Conservation (phyloP, 2,888 invertebrate species). For the Drosophila buzzatii region DNA sequence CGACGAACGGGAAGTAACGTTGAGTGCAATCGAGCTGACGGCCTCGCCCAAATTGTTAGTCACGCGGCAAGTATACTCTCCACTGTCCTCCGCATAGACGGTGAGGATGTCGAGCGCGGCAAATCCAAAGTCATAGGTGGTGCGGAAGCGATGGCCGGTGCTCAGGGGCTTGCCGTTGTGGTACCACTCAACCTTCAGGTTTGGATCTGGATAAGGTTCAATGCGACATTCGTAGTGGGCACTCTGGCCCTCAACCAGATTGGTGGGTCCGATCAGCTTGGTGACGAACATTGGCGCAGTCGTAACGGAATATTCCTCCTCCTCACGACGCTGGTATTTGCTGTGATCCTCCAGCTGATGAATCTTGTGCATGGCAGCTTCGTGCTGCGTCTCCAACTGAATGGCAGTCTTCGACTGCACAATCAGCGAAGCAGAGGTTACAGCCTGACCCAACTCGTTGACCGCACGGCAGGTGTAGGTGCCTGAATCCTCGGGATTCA, state of each 20-base stretch:
- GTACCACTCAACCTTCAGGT: conserved; percentile 96
- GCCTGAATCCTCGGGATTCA: conserved; percentile 97
- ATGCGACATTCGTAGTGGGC: conserved; percentile 97
- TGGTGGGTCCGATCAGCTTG: conserved; percentile 94
- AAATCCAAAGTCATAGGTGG: conserved; percentile 98
- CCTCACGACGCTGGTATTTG: conserved; percentile 92
- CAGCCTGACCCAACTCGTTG: conserved; percentile 97
- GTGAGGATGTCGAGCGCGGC: conserved; percentile 97
- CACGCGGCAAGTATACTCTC: conserved; percentile 95
- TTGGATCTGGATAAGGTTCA: conserved; percentile 95
- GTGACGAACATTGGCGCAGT: conserved; percentile 94
- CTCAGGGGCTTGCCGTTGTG: conserved; percentile 95
- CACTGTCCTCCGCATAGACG: conserved; percentile 97
- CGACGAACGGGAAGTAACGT: conserved; percentile 92
- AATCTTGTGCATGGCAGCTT: conserved; percentile 94
- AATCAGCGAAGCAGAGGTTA: conserved; percentile 95
- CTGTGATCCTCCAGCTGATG: conserved; percentile 93
- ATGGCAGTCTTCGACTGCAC: conserved; percentile 96
- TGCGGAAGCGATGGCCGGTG: conserved; percentile 95
- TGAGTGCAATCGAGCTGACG: conserved; percentile 91
- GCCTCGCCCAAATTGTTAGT: conserved; percentile 95
- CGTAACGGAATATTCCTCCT: conserved; percentile 92
- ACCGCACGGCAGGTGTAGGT: conserved; percentile 97
- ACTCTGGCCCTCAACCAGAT: conserved; percentile 94
- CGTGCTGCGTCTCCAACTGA: conserved; percentile 95